Percentiles rank a stretch among this genome's conserved stretches.
phyloP scores from a whole-genome alignment of 2,888 invertebrate species.

The Stenodema calcarata region DNA sequence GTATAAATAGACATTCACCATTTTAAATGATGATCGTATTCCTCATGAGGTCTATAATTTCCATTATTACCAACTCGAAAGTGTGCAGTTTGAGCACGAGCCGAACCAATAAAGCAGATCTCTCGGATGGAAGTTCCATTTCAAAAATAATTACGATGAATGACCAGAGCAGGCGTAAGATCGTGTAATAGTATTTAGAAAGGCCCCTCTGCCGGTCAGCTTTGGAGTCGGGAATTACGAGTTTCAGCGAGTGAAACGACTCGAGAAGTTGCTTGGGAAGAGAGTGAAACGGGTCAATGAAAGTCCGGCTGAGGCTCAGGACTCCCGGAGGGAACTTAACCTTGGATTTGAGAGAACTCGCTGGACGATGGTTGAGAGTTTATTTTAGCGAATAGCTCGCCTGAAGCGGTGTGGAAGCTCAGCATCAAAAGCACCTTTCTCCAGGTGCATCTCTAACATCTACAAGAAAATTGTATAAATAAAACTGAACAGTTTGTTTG shows the following conservation, averaged over 20 bases:
- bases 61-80: not conserved
- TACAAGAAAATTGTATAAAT: too few relatives aligned
- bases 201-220: not conserved
- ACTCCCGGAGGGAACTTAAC: not conserved
- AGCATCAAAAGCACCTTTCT: too few relatives aligned
- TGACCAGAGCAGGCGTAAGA: not conserved
- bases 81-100: not conserved
- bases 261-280: not conserved
- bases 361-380: not conserved
- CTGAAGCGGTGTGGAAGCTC: too few relatives aligned
- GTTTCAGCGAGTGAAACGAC: not conserved
- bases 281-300: not conserved
- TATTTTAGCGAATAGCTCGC: not conserved
- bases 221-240: not conserved
- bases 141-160: not conserved
- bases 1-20: too few relatives aligned
- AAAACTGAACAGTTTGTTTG: too few relatives aligned
- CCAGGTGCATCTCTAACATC: too few relatives aligned
- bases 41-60: too few relatives aligned
- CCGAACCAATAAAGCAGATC: not conserved
- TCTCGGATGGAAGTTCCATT: not conserved
- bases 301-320: not conserved
- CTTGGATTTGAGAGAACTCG: not conserved
- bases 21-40: too few relatives aligned
- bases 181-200: not conserved